These are phyloP conservation scores for Danio aesculapii DNA, from an alignment of 2,797 vertebrate genomes.

Conservation along the genomic window DNA sequence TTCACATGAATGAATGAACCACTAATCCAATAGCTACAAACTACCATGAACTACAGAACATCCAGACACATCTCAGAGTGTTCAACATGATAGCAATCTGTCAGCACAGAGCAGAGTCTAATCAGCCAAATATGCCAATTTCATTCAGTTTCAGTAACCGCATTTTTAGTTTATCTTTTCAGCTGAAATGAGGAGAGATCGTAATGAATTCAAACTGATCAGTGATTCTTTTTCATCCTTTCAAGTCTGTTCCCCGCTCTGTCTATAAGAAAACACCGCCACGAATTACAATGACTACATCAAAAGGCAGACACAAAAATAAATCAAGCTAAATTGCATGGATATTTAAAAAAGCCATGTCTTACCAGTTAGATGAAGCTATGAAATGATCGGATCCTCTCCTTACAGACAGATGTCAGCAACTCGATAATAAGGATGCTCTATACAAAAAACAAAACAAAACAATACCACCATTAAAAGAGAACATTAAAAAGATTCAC, in stretches of 20 bases:
- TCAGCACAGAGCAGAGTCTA: not conserved
- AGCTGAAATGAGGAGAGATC: not conserved
- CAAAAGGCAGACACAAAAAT: not conserved
- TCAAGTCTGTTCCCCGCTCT: not conserved
- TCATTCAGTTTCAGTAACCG: not conserved
- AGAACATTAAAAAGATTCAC: not conserved
- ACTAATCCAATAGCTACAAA: no score
- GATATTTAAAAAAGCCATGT: not conserved
- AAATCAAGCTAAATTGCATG: not conserved
- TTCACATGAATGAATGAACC: no score
- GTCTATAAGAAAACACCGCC: not conserved
- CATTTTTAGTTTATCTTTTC: not conserved
- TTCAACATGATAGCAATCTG: not conserved
- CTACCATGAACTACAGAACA: not conserved
- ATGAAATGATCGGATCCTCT: not conserved
- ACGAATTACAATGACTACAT: slow-evolving; percentile 5
- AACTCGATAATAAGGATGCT: not conserved
- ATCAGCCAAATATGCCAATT: not conserved
- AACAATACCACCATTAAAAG: not conserved
- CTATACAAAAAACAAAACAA: not conserved
- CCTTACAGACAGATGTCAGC: slow-evolving; percentile 9
- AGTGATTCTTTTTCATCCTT: slow-evolving; percentile 9
- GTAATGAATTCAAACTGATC: not conserved
- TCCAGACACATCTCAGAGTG: not conserved
- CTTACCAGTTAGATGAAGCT: slow-evolving; percentile 3